Evolutionary conservation across 1,140 invertebrate species (phyloP).

Genomic region (Calephelis virginiensis): DNA sequence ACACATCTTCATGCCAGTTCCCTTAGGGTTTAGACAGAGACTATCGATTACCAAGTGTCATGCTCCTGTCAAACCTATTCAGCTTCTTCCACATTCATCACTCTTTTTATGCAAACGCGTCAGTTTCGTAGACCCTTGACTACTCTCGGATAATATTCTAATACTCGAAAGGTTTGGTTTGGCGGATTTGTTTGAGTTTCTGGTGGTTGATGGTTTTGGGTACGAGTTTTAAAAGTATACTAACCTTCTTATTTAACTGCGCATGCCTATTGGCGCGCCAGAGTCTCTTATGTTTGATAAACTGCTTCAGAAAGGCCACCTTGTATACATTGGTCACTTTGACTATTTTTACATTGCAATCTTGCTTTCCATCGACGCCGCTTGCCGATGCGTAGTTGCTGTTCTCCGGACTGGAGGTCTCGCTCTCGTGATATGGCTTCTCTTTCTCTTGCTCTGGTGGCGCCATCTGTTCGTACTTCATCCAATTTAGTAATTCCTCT

Average conservation of each 20-base stretch:
- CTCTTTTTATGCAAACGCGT: too few species aligned
- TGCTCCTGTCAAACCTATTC: too few species aligned
- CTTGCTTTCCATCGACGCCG: conserved; percentile 43
- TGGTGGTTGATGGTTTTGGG: too few species aligned
- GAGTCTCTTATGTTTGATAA: conserved; percentile 60
- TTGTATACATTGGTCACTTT: conserved; percentile 70
- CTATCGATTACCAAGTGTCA: too few species aligned
- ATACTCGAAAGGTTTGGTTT: too few species aligned
- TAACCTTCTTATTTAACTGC: conserved; percentile 63
- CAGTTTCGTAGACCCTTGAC: too few species aligned
- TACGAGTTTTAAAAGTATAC: too few species aligned
- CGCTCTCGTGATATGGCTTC: conserved; percentile 22
- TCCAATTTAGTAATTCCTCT: conserved; percentile 50
- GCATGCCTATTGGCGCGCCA: conserved; percentile 53
- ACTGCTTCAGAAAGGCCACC: conserved; percentile 63
- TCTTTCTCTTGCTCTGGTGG: conserved; percentile 27
- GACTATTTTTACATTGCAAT: conserved; percentile 61
- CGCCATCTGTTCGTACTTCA: conserved; percentile 43
- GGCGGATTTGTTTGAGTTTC: too few species aligned
- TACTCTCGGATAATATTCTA: too few species aligned
- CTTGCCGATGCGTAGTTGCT: conserved; percentile 49
- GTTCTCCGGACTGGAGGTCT: conserved; percentile 32
- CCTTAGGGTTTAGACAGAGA: too few species aligned
- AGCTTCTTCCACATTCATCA: too few species aligned
- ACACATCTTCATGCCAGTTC: too few species aligned